Evolutionary conservation across 2,113 vertebrate genomes (phyloP).

Genomic region (Pelodiscus sinensis): DNA sequence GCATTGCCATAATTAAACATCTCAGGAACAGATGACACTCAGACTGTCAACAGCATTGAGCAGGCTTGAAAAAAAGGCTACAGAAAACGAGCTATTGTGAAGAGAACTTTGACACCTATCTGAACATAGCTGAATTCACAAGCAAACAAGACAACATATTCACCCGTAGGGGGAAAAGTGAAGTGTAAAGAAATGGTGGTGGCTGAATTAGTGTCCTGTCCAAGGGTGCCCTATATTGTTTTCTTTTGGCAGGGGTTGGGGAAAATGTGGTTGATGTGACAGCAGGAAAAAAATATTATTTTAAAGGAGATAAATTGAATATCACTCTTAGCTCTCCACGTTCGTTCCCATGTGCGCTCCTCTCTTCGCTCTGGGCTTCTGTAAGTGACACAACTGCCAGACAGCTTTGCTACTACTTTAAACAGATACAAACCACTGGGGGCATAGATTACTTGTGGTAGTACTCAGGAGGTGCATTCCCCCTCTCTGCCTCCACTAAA

Average conservation of each 20-base stretch:
- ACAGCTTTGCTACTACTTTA: background rate
- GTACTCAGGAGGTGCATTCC: too few relatives aligned
- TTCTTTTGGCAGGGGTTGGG: background rate
- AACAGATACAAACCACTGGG: background rate
- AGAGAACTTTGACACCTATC: background rate
- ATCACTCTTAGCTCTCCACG: background rate
- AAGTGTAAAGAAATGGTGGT: background rate
- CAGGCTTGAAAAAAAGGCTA: background rate
- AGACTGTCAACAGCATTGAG: background rate
- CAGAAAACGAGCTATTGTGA: background rate
- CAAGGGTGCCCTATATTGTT: background rate
- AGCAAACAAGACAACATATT: background rate
- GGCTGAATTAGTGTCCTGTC: background rate
- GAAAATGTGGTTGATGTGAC: background rate
- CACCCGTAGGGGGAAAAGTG: background rate
- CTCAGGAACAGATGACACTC: background rate
- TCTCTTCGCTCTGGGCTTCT: background rate
- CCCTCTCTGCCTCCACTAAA: too few relatives aligned
- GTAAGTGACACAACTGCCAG: background rate
- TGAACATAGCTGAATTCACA: background rate
- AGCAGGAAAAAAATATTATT: background rate
- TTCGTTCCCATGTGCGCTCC: background rate
- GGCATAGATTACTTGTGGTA: too few relatives aligned
- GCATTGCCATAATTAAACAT: accelerated
- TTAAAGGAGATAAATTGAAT: background rate